These are phyloP conservation scores for Drosophila obscura DNA, from an alignment of 1,140 invertebrate genomes.

Conservation along the genomic window DNA sequence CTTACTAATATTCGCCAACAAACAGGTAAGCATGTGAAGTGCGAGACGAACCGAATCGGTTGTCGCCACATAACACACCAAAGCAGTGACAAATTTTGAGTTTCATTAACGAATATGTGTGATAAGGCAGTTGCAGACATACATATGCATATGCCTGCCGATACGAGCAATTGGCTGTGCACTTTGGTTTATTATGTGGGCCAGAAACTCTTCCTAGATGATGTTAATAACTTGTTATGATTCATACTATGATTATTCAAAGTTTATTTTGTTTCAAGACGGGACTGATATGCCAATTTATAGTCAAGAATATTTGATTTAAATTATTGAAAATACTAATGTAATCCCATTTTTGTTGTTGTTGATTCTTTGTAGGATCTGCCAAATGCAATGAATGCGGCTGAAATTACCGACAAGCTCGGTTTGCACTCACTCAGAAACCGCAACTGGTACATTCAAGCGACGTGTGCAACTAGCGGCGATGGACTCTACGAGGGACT, in stretches of 20 bases:
- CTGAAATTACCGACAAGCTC: constrained; percentile 98
- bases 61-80: too few relatives aligned
- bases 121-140: neutral
- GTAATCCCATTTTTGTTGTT: neutral
- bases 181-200: constrained; percentile 4
- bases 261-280: constrained; percentile 82
- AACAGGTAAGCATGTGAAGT: constrained; percentile 88
- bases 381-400: constrained; percentile 99
- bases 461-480: constrained; percentile 98
- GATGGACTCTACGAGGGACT: constrained; percentile 99
- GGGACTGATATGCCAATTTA: constrained; percentile 63
- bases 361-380: constrained; percentile 89
- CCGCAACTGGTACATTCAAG: constrained; percentile 99
- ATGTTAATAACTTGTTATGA: constrained; percentile 79
- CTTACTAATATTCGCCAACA: constrained; percentile 99
- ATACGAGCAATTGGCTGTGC: neutral
- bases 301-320: too few relatives aligned
- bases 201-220: constrained; percentile 34
- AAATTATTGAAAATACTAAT: neutral
- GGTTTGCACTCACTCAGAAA: constrained; percentile 96
- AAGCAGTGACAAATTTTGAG: too few relatives aligned
- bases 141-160: too few relatives aligned
- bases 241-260: constrained; percentile 66
- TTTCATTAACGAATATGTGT: neutral
- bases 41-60: constrained; percentile 22